A percentile compares a stretch with the other conserved stretches of the same genome.
These are phyloP conservation scores for Apis dorsata DNA, from an alignment of 1,140 invertebrate species.

Conservation along the genomic window DNA sequence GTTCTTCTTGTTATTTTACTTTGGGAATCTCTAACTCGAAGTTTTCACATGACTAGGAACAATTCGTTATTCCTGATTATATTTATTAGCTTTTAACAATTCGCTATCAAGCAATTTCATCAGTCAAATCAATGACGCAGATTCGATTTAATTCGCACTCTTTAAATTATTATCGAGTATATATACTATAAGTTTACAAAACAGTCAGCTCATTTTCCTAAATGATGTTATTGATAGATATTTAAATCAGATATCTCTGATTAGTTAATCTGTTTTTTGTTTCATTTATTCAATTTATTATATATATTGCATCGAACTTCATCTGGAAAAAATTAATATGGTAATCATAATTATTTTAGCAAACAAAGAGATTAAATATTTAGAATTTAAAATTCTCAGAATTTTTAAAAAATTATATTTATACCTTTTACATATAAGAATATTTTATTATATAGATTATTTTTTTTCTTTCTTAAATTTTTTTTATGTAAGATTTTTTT, in stretches of 20 bases:
- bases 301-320: neutral
- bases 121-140: neutral
- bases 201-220: neutral
- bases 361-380: neutral
- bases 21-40: slow-evolving; percentile 32
- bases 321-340: neutral
- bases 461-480: neutral
- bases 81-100: slow-evolving; percentile 45
- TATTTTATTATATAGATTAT: neutral
- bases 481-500: neutral
- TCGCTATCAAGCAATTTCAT: slow-evolving; percentile 27
- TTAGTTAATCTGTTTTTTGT: slow-evolving; percentile 9
- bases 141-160: slow-evolving; percentile 31
- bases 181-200: neutral
- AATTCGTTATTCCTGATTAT: slow-evolving; percentile 31
- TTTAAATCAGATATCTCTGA: neutral
- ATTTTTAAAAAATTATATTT: neutral
- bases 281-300: neutral
- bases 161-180: slow-evolving; percentile 17
- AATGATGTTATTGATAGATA: neutral
- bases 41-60: slow-evolving; percentile 39
- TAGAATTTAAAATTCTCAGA: neutral
- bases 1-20: neutral
- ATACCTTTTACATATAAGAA: neutral
- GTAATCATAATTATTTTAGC: slow-evolving; percentile 16